phyloP scores from a whole-genome alignment of 2,113 vertebrate genomes.

The Halichoeres trimaculatus region DNA sequence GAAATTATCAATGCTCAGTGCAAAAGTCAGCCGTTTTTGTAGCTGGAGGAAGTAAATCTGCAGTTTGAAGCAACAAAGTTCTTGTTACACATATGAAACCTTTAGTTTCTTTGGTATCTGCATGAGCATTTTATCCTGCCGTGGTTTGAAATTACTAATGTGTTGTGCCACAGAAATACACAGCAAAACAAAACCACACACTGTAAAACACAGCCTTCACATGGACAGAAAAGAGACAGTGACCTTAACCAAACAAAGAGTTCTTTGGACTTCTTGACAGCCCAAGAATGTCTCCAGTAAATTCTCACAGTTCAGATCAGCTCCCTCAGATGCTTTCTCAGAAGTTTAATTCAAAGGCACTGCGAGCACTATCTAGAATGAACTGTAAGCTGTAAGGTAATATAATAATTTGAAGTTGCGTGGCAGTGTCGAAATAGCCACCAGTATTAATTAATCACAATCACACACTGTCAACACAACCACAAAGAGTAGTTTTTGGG shows the following conservation, averaged over 20 bases:
- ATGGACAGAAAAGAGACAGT: not conserved
- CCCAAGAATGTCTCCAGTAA: slow-evolving; percentile 25
- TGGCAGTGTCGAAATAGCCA: no score
- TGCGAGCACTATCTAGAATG: no score
- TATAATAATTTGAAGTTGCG: no score
- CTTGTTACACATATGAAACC: not conserved
- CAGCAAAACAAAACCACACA: not conserved
- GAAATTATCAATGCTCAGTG: not conserved
- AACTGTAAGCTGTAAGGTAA: no score
- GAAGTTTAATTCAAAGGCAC: no score
- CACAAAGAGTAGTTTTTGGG: no score
- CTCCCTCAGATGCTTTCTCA: no score
- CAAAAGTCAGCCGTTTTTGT: not conserved
- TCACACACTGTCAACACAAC: no score
- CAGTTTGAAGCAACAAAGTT: no score
- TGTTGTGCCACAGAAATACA: not conserved
- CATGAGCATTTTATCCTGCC: no score
- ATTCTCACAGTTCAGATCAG: slow-evolving; percentile 9
- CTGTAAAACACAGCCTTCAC: not conserved
- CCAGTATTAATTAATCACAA: no score
- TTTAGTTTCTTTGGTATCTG: not conserved
- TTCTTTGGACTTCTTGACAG: not conserved
- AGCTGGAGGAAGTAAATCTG: not conserved
- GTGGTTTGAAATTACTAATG: not conserved
- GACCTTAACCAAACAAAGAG: slow-evolving; percentile 1